Evolutionary conservation across 1,140 invertebrate genomes (phyloP).

Genomic region (honey bee (Apis mellifera)): DNA sequence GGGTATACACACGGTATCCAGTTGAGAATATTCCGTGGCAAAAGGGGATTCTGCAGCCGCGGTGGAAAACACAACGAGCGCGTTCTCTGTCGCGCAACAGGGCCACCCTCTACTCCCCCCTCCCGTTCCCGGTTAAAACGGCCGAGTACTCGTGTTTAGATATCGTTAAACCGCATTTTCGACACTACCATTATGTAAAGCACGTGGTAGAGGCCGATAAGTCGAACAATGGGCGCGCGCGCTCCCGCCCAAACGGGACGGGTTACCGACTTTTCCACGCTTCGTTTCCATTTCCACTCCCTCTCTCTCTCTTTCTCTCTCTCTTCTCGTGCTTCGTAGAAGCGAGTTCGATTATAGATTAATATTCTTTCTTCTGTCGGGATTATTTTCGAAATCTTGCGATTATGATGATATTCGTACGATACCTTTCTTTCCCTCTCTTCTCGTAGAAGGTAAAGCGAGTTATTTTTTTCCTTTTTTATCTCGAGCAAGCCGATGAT

Average conservation of each 20-base stretch:
- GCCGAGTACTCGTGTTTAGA: constrained; percentile 74
- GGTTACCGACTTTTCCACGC: constrained; percentile 50
- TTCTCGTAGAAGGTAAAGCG: too few relatives aligned
- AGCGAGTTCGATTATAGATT: too few relatives aligned
- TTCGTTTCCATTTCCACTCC: neutral
- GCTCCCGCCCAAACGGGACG: constrained; percentile 5
- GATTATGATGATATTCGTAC: too few relatives aligned
- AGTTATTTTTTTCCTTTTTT: too few relatives aligned
- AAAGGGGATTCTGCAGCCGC: constrained; percentile 49
- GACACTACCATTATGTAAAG: constrained; percentile 77
- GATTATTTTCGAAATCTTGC: too few relatives aligned
- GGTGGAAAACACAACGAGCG: constrained; percentile 52
- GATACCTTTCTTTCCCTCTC: too few relatives aligned
- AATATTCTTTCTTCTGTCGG: too few relatives aligned
- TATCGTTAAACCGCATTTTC: constrained; percentile 79
- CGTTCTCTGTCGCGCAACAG: constrained; percentile 47
- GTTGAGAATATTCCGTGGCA: constrained; percentile 53
- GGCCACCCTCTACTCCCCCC: constrained; percentile 21
- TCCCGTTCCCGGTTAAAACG: constrained; percentile 58
- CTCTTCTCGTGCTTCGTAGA: too few relatives aligned
- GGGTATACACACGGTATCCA: constrained; percentile 44
- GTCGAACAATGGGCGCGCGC: constrained; percentile 74
- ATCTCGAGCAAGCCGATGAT: too few relatives aligned
- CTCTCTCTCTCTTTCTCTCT: neutral
- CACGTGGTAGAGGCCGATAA: constrained; percentile 78